These are phyloP conservation scores for Meleagris gallopavo DNA, from an alignment of 2,113 vertebrate genomes.

Conservation along the genomic window DNA sequence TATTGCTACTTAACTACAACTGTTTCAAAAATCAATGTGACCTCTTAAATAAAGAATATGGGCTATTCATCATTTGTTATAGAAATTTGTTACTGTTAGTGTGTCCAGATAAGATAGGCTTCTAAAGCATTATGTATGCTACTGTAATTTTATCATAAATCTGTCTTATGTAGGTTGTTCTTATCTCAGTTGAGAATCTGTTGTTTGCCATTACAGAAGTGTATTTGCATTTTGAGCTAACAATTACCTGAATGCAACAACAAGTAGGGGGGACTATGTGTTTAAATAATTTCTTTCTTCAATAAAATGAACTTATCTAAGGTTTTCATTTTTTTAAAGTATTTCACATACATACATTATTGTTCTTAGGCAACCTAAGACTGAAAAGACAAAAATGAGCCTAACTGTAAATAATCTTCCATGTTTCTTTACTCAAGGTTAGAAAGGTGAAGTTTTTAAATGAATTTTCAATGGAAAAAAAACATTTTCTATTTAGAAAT, in stretches of 20 bases:
- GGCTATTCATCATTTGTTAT: conserved; percentile 1
- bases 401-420: neutral
- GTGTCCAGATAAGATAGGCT: neutral
- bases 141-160: neutral
- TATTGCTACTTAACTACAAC: conserved; percentile 31
- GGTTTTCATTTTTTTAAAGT: neutral
- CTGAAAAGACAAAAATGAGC: conserved; percentile 1
- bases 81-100: neutral
- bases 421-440: neutral
- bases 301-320: neutral
- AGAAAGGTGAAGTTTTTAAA: neutral
- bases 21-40: conserved; percentile 59
- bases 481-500: neutral
- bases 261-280: neutral
- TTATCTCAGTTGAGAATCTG: neutral
- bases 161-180: neutral
- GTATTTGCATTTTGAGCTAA: neutral
- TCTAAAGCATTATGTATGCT: neutral
- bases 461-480: neutral
- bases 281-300: neutral
- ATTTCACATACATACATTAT: neutral
- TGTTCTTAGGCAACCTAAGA: neutral
- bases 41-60: conserved; percentile 51
- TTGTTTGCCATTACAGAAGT: neutral
- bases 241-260: neutral